A percentile compares a stretch with the other conserved stretches of the same genome.
These are phyloP conservation scores for Tetheella fluctuosa DNA, from an alignment of 2,888 invertebrate species.

Conservation along the genomic window DNA sequence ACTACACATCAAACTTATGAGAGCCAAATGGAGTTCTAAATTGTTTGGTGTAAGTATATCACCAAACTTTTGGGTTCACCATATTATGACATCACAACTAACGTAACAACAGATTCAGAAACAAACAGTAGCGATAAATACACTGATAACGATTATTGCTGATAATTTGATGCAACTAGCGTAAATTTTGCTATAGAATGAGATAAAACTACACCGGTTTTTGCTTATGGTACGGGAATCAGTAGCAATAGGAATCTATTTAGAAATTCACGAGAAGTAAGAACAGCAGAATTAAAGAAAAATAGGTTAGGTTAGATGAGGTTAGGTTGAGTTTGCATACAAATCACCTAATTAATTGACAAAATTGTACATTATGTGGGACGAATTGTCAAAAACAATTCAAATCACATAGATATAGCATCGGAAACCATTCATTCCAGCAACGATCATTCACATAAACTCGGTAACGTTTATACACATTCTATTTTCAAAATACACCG, in stretches of 20 bases:
- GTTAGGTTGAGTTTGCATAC: slow-evolving; percentile 31
- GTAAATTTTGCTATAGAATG: slow-evolving; percentile 37
- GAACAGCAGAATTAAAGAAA: slow-evolving; percentile 4
- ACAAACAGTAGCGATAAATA: slow-evolving; percentile 77
- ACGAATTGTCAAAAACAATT: slow-evolving; percentile 24
- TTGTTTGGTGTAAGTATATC: slow-evolving; percentile 41
- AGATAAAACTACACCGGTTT: slow-evolving; percentile 17
- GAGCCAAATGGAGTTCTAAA: slow-evolving; percentile 17
- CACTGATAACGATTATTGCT: slow-evolving; percentile 70
- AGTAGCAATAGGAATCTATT: background rate
- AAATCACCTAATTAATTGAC: slow-evolving; percentile 11
- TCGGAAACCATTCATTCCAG: slow-evolving; percentile 37
- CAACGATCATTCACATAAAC: slow-evolving; percentile 38
- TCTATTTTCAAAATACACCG: slow-evolving; percentile 23
- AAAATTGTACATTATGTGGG: slow-evolving; percentile 20
- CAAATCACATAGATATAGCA: slow-evolving; percentile 30
- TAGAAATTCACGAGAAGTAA: background rate
- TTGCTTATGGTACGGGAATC: background rate
- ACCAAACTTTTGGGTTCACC: slow-evolving; percentile 29
- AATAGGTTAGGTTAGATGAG: no score
- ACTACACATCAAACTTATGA: slow-evolving; percentile 31
- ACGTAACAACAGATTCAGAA: slow-evolving; percentile 73
- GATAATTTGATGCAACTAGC: slow-evolving; percentile 65
- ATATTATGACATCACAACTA: slow-evolving; percentile 60
- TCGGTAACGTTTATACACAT: slow-evolving; percentile 26